These are phyloP conservation scores for Lepisosteus osseus DNA, from an alignment of 2,113 vertebrate species.

Conservation along the genomic window DNA sequence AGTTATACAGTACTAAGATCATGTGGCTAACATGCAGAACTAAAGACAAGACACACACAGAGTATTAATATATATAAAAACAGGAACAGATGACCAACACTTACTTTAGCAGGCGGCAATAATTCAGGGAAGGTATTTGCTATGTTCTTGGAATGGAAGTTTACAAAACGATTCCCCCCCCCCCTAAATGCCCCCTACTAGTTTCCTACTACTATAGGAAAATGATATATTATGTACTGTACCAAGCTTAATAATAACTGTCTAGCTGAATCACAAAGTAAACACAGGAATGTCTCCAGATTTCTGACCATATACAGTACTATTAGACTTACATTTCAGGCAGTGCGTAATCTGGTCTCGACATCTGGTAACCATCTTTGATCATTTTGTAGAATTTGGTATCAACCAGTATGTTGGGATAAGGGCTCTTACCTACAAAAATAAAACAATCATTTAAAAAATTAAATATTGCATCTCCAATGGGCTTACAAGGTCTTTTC, in stretches of 20 bases:
- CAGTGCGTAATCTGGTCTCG: conserved; percentile 80
- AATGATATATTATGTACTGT: too few relatives aligned
- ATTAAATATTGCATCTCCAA: too few relatives aligned
- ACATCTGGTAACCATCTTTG: conserved; percentile 92
- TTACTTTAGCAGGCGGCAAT: conserved; percentile 44
- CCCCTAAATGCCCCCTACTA: too few relatives aligned
- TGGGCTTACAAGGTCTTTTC: too few relatives aligned
- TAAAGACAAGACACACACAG: conserved; percentile 37
- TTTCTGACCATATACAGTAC: neutral
- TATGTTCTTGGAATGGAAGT: conserved; percentile 19
- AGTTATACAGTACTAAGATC: conserved; percentile 36
- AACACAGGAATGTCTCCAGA: neutral
- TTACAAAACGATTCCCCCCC: neutral
- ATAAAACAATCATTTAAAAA: neutral
- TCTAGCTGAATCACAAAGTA: neutral
- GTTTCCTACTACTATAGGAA: too few relatives aligned
- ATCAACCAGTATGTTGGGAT: conserved; percentile 88
- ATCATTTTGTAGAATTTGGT: conserved; percentile 95
- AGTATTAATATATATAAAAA: conserved; percentile 31
- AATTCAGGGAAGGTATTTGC: conserved; percentile 44
- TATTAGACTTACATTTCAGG: conserved; percentile 78
- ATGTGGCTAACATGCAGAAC: conserved; percentile 65
- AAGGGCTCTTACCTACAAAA: conserved; percentile 84
- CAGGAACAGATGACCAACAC: conserved; percentile 44
- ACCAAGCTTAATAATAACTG: too few relatives aligned